Base-by-base conservation (phyloP, 2,888 invertebrate species). In the Physocephala rufipes region DNA sequence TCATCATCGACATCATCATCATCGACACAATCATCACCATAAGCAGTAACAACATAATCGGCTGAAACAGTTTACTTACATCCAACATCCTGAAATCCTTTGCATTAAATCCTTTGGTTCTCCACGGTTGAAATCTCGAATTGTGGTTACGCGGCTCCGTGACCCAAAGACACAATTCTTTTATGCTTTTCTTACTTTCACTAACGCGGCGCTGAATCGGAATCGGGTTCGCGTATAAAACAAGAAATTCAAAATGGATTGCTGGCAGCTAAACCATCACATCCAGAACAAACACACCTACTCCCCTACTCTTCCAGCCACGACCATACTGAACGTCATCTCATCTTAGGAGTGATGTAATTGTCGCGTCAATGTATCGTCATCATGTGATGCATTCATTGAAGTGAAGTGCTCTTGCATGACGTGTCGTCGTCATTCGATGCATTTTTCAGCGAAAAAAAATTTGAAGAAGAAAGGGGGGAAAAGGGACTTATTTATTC, bases 131-230 rank as follows among this genome's bases (percentile, higher is more conserved):
- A 63, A 4, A 7, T 30, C 43, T 36, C 36, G 4, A 4, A 4
- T 36, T 9, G 36, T 36, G 36, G 36, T 36, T 36, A 9, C 26
- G 24, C 28, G 26, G 19, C 62, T 67, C 64, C 47, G 77, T 81
- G 82, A 81, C 80, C 80, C 76, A 81, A 79, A 82, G 82, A 81
- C 80, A 81, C 80, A 81, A 79, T 81, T 73, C 79, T 69, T 78
- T 75, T 78, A 26, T 36, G 4, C 36, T 36, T 36, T 36, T 36
- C 47, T 68, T 69, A 73, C 73, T 73, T 73, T 73, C 73, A 73
- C 71, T 72, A 19, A 59, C 19, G n/a, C n/a, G 16, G 45, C 53
- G 45, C 4, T 51, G 51, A 26, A 26, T 47, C 45, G 45, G 19
- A 67, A 67, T n/a, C n/a, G n/a, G 26, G 58, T 12, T 59, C 26